A percentile compares a stretch with the other conserved stretches of the same genome.
Evolutionary conservation across 2,113 vertebrate genomes (phyloP).

Genomic region (Nibea coibor): DNA sequence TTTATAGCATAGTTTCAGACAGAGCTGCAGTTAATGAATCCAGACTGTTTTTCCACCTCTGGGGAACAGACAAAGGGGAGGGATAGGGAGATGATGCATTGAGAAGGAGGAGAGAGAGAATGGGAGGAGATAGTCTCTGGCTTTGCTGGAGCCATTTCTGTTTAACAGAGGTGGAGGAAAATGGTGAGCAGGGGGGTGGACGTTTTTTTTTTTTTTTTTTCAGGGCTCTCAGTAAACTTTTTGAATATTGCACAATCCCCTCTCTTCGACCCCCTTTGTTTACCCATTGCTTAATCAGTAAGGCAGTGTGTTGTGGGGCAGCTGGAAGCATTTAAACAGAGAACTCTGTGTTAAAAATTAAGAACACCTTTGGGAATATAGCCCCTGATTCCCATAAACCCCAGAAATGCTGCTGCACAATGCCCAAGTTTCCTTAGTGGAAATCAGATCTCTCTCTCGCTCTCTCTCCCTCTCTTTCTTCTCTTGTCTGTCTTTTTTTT

Average conservation of each 20-base stretch:
- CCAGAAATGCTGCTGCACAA: constrained; percentile 75
- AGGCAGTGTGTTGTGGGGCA: constrained; percentile 57
- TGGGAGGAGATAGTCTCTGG: constrained; percentile 54
- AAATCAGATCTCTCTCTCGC: constrained; percentile 56
- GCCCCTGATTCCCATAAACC: constrained; percentile 77
- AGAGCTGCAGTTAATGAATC: constrained; percentile 74
- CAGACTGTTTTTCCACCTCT: constrained; percentile 74
- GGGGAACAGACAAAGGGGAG: constrained; percentile 52
- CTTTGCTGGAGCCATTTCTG: constrained; percentile 45
- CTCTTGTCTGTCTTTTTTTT: neutral
- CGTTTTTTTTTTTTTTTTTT: constrained; percentile 7
- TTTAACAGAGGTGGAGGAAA: constrained; percentile 44
- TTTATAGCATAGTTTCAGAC: constrained; percentile 69
- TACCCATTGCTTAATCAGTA: constrained; percentile 57
- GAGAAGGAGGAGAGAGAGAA: constrained; percentile 47
- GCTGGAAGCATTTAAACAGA: constrained; percentile 77
- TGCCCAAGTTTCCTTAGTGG: constrained; percentile 75
- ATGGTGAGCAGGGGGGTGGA: constrained; percentile 8
- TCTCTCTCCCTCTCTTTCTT: constrained; percentile 5
- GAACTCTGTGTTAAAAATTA: constrained; percentile 72
- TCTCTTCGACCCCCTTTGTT: constrained; percentile 29
- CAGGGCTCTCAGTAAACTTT: neutral
- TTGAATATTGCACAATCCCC: constrained; percentile 40
- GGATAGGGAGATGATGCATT: constrained; percentile 52
- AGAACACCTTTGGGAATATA: constrained; percentile 74